These are phyloP conservation scores for Apodemus speciosus DNA, from an alignment of 2,113 vertebrate species.

Conservation along the genomic window DNA sequence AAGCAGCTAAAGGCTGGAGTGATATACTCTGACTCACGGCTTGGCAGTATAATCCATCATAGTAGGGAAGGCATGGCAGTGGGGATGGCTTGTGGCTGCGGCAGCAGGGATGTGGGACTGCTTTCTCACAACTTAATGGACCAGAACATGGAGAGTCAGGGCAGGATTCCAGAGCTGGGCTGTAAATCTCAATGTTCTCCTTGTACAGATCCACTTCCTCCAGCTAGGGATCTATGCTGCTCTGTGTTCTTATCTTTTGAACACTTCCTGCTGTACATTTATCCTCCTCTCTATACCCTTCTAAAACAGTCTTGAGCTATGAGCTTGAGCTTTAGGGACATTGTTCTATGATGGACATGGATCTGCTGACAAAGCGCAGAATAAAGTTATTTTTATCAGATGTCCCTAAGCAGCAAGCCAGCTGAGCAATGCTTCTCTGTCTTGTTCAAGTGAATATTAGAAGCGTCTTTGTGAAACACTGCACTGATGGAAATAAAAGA, in stretches of 20 bases:
- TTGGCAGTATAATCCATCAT: background rate
- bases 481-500: background rate
- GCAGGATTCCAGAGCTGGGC: background rate
- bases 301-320: background rate
- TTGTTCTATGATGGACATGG: background rate
- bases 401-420: background rate
- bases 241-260: background rate
- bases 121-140: background rate
- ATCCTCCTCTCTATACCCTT: background rate
- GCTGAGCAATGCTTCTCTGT: background rate
- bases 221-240: no score
- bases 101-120: background rate
- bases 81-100: background rate
- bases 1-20: background rate
- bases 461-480: slow-evolving; percentile 26
- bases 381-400: background rate
- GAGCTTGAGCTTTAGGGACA: background rate
- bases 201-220: background rate
- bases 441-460: slow-evolving; percentile 24
- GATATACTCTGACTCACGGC: background rate
- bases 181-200: background rate
- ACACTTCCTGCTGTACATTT: background rate
- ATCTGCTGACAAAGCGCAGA: background rate
- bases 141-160: background rate
- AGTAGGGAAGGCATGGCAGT: background rate